phyloP scores from a whole-genome alignment of 2,888 invertebrate genomes.

The Colletes collaris region DNA sequence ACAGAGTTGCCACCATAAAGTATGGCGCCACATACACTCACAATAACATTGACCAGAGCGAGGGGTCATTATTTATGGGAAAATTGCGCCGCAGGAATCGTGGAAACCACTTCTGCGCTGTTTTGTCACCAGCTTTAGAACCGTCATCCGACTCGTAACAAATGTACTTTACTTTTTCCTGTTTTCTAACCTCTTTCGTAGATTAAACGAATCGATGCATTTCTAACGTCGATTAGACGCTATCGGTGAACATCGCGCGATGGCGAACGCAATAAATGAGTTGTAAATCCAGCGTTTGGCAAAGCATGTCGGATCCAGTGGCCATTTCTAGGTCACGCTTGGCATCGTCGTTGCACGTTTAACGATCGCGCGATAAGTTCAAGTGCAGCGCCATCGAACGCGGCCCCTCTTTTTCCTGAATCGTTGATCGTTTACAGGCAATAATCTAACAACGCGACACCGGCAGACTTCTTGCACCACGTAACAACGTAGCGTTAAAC shows the following conservation, averaged over 20 bases:
- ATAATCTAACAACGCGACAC: neutral
- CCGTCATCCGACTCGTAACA: too few species aligned
- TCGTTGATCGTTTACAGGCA: constrained; percentile 25
- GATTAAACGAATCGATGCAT: too few species aligned
- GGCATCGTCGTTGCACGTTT: constrained; percentile 14
- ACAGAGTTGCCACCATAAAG: too few species aligned
- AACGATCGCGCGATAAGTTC: constrained; percentile 49
- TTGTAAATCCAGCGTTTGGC: neutral
- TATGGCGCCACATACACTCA: too few species aligned
- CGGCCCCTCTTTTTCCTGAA: neutral
- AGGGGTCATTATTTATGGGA: too few species aligned
- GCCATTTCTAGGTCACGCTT: constrained; percentile 17
- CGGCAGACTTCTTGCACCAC: constrained; percentile 15
- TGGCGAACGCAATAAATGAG: neutral
- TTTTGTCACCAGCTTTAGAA: too few species aligned
- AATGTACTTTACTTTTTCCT: too few species aligned
- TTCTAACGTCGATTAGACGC: neutral
- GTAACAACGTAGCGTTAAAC: constrained; percentile 25
- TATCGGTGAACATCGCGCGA: too few species aligned
- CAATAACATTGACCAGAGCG: too few species aligned
- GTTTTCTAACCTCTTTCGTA: too few species aligned
- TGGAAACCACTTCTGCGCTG: too few species aligned
- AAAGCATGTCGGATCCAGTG: neutral
- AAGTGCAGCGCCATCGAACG: constrained; percentile 32
- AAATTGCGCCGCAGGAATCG: too few species aligned